A percentile compares a stretch with the other conserved stretches of the same genome.
These are phyloP conservation scores for Pocota personata DNA, from an alignment of 2,888 invertebrate genomes.

Conservation along the genomic window DNA sequence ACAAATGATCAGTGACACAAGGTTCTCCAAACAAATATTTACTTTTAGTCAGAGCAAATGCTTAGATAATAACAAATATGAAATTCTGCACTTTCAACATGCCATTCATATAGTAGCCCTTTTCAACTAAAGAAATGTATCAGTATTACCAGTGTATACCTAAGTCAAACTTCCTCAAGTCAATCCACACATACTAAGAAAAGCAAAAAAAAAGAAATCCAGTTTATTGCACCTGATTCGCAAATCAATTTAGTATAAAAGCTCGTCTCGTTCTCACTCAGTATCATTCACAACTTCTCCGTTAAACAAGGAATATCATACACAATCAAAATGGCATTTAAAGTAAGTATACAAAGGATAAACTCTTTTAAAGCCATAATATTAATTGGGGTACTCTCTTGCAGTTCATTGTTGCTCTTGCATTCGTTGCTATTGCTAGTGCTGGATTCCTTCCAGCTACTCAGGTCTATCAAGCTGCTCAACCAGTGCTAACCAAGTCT, in stretches of 20 bases:
- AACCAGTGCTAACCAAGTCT: conserved; percentile 27
- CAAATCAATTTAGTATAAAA: conserved; percentile 34
- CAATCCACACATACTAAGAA: neutral
- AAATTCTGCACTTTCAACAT: too few relatives aligned
- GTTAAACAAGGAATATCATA: conserved; percentile 24
- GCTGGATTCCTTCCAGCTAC: conserved; percentile 74
- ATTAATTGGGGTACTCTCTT: conserved; percentile 7
- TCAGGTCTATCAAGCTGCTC: conserved; percentile 45
- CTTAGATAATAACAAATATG: too few relatives aligned
- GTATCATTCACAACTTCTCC: conserved; percentile 35
- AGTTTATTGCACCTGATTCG: neutral
- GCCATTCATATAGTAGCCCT: too few relatives aligned
- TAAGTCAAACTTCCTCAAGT: too few relatives aligned
- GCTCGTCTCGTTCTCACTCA: neutral
- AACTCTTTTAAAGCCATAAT: neutral
- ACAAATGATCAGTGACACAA: too few relatives aligned
- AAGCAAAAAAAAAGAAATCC: conserved; percentile 1
- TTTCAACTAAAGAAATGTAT: too few relatives aligned
- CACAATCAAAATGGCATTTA: conserved; percentile 17
- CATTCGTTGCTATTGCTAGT: conserved; percentile 76
- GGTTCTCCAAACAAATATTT: too few relatives aligned
- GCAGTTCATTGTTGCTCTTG: conserved; percentile 76
- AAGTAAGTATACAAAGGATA: neutral
- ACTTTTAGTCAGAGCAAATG: too few relatives aligned
- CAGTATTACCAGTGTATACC: too few relatives aligned